phyloP scores from a whole-genome alignment of 2,113 vertebrate species.

The Ceyx cyanopectus region DNA sequence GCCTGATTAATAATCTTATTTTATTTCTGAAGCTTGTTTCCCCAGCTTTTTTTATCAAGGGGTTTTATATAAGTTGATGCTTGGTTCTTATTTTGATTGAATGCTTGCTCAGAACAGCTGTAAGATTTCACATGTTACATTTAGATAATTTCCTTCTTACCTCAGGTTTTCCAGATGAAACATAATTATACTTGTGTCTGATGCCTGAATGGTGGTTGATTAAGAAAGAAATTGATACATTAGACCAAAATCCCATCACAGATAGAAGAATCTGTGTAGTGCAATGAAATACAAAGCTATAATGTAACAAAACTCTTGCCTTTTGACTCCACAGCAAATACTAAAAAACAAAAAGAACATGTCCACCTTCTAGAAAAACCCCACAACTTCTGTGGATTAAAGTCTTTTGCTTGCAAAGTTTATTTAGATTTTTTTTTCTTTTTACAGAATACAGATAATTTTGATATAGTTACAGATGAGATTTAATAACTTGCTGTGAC shows the following conservation, averaged over 20 bases:
- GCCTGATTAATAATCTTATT: background rate
- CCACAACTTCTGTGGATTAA: background rate
- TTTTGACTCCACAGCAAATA: background rate
- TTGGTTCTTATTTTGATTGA: background rate
- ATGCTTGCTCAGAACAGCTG: constrained; percentile 17
- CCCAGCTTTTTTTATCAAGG: background rate
- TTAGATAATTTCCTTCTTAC: background rate
- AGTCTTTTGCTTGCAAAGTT: background rate
- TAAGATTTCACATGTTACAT: background rate
- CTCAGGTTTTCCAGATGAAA: background rate
- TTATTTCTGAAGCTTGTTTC: background rate
- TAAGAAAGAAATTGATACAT: background rate
- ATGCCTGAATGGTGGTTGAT: background rate
- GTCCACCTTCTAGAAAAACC: background rate
- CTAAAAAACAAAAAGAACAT: background rate
- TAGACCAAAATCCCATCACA: background rate
- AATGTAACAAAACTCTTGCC: background rate
- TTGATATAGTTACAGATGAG: background rate
- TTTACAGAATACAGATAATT: background rate
- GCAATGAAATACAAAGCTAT: background rate
- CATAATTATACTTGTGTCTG: background rate
- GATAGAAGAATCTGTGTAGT: background rate
- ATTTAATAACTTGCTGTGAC: background rate
- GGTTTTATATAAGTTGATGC: background rate
- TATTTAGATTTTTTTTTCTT: background rate